Percentiles rank a stretch among this genome's conserved stretches.
Evolutionary conservation across 2,797 vertebrate species (phyloP).

Genomic region (Syngnathus rostellatus): DNA sequence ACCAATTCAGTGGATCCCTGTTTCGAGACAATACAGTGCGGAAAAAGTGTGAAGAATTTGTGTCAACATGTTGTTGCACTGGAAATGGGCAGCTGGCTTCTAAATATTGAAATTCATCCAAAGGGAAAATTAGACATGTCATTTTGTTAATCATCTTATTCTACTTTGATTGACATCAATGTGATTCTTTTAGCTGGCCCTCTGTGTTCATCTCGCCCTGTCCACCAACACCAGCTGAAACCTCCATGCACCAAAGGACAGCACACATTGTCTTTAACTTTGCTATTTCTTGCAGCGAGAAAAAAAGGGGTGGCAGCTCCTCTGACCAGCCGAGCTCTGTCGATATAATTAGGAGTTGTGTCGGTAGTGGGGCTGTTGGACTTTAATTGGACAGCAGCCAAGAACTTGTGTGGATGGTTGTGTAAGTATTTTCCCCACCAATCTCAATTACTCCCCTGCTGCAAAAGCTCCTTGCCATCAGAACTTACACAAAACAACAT

Average conservation of each 20-base stretch:
- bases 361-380: slow-evolving; percentile 44
- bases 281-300: slow-evolving; percentile 37
- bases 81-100: not conserved
- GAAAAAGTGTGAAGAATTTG: not conserved
- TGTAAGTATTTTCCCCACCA: slow-evolving; percentile 43
- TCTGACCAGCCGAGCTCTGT: slow-evolving; percentile 51
- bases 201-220: not conserved
- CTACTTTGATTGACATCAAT: slow-evolving; percentile 3
- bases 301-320: slow-evolving; percentile 51
- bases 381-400: slow-evolving; percentile 64
- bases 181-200: not conserved
- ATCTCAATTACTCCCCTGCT: slow-evolving; percentile 59
- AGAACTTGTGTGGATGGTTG: slow-evolving; percentile 50
- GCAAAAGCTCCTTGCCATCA: slow-evolving; percentile 28
- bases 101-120: slow-evolving; percentile 1
- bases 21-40: not conserved
- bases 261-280: slow-evolving; percentile 52
- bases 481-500: slow-evolving; percentile 37
- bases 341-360: slow-evolving; percentile 64
- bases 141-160: not conserved
- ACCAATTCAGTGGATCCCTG: not conserved
- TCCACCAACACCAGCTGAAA: not conserved
- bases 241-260: slow-evolving; percentile 18
- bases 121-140: not conserved
- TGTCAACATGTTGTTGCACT: not conserved